A percentile compares a stretch with the other conserved stretches of the same genome.
Evolutionary conservation across 2,113 vertebrate species (phyloP).

Genomic region (Ardeotis arabs): DNA sequence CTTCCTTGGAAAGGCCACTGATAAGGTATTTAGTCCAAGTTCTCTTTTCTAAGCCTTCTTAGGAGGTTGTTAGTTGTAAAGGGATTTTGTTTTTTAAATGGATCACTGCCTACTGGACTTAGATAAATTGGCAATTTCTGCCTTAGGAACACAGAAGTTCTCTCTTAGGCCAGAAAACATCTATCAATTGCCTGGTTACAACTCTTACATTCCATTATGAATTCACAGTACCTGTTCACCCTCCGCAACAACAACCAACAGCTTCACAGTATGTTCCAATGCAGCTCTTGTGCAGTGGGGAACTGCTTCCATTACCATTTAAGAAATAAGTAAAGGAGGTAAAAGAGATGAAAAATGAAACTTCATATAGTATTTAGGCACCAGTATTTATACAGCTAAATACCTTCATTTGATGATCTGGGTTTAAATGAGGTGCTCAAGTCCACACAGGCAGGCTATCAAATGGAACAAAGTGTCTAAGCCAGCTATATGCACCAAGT

Average conservation of each 20-base stretch:
- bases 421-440: neutral
- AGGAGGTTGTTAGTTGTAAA: neutral
- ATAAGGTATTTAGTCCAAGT: neutral
- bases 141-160: conserved; percentile 40
- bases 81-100: conserved; percentile 38
- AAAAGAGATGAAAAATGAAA: neutral
- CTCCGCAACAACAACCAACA: neutral
- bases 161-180: conserved; percentile 16
- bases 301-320: neutral
- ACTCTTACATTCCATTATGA: neutral
- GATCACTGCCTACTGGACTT: conserved; percentile 22
- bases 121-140: conserved; percentile 53
- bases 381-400: neutral
- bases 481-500: neutral
- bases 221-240: neutral
- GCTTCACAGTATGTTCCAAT: neutral
- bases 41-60: neutral
- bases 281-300: neutral
- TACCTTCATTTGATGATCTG: neutral
- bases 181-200: conserved; percentile 35
- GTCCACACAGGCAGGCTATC: neutral
- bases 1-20: neutral
- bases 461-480: neutral
- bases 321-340: neutral
- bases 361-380: neutral